Percentiles rank a stretch among this genome's conserved stretches.
Evolutionary conservation across 1,140 invertebrate genomes (phyloP).

Genomic region (Drosophila kepulauana): DNA sequence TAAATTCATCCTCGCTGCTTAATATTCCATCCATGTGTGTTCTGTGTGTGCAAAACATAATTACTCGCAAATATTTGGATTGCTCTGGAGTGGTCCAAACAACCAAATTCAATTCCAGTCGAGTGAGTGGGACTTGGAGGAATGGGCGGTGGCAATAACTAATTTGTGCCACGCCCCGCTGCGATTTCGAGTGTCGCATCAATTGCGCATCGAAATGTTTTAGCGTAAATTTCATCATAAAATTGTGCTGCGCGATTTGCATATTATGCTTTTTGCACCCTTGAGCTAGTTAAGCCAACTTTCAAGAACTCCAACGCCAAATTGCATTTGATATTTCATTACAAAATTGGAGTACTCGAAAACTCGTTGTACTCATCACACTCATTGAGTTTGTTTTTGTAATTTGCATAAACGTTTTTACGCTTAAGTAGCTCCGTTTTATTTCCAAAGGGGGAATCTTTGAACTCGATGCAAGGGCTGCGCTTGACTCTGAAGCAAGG

Average conservation of each 20-base stretch:
- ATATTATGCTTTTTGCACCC: slow-evolving; percentile 49
- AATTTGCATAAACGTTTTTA: slow-evolving; percentile 75
- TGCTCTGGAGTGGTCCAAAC: neutral
- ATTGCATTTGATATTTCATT: slow-evolving; percentile 34
- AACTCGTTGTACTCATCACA: neutral
- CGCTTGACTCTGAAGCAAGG: neutral
- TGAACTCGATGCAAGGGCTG: neutral
- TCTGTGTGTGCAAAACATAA: slow-evolving; percentile 67
- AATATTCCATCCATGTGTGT: slow-evolving; percentile 14
- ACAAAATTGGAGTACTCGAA: slow-evolving; percentile 70
- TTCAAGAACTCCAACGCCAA: neutral
- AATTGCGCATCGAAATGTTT: slow-evolving; percentile 78
- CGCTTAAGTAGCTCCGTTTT: slow-evolving; percentile 62
- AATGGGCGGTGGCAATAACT: slow-evolving; percentile 24
- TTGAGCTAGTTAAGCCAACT: slow-evolving; percentile 30
- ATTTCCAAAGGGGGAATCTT: neutral
- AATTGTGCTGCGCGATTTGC: slow-evolving; percentile 4
- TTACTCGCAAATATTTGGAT: slow-evolving; percentile 74
- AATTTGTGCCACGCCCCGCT: slow-evolving; percentile 64
- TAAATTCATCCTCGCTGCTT: slow-evolving; percentile 18
- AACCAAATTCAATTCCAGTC: neutral
- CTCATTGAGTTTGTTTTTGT: slow-evolving; percentile 49
- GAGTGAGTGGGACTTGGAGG: neutral
- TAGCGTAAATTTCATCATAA: slow-evolving; percentile 61
- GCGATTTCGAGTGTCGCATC: slow-evolving; percentile 70